Evolutionary conservation across 2,888 invertebrate species (phyloP), one percentile per base, ranked within the genome.

Genomic region (Tupiocoris notatus): DNA sequence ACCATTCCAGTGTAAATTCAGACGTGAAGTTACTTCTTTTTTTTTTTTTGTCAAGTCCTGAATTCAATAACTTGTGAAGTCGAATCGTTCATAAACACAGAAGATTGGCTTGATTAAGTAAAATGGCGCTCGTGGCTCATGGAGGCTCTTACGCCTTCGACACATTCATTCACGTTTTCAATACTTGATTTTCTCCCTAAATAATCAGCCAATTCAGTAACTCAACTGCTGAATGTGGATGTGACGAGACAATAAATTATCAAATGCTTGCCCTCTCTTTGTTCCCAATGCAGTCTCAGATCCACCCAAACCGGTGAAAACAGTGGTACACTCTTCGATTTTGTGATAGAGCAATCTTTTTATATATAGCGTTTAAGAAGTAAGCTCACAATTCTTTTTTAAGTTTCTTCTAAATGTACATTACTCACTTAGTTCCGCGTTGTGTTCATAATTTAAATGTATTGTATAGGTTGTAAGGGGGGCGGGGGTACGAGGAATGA

Each of bases 271-370:
- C n/a, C n/a, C n/a, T n/a, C n/a, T n/a, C n/a, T n/a, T n/a, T n/a
- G n/a, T n/a, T n/a, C n/a, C n/a, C n/a, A n/a, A n/a, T n/a, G n/a
- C n/a, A n/a, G n/a, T n/a, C n/a, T 7, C 39, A 39, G 12, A 39
- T 39, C 12, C 39, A 39, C 39, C 39, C 39, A 7, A 39, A 39
- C 39, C n/a, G n/a, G n/a, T n/a, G n/a, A 12, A 12, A 39, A 39
- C 70, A 70, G 70, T 73, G 73, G 73, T 73, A 73, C 73, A 73
- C 7, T 24, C 73, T 73, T 73, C 56, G 73, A 23, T 73, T 68
- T 24, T 73, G 73, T 73, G 73, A 73, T 73, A 73, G 62, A 62
- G 62, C 73, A 39, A 73, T 73, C 63, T 23, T 73, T n/a, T 73
- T 61, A 23, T 71, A 63, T 73, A 17, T 62, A 62, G 70, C 54